Percentiles rank a stretch among this genome's conserved stretches.
Conservation (phyloP, 23 tunicate species). For the Botrylloides violaceus region DNA sequence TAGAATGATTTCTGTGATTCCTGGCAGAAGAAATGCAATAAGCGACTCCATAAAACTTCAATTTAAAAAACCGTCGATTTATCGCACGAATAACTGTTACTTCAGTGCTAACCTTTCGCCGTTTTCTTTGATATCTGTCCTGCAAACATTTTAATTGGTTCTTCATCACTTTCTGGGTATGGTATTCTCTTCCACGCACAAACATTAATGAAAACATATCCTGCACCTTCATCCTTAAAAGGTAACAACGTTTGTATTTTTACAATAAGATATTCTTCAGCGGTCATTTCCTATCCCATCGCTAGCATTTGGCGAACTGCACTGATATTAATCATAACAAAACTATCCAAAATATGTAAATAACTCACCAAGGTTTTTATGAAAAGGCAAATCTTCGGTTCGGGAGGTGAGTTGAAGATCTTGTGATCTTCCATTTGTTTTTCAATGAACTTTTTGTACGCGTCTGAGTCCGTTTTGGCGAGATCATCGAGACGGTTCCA, state of each 20-base stretch:
- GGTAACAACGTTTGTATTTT: background rate
- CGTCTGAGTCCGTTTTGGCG: conserved; percentile 51
- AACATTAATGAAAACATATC: conserved; percentile 32
- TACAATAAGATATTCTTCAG: too few species aligned
- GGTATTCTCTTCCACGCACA: conserved; percentile 75
- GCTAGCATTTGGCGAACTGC: background rate
- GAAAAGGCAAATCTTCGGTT: conserved; percentile 52
- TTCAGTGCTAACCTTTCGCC: background rate
- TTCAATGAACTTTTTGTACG: conserved; percentile 73
- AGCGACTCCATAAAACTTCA: too few species aligned
- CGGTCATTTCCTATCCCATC: too few species aligned
- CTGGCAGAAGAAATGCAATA: background rate
- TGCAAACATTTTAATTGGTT: conserved; percentile 50
- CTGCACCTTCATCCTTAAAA: background rate
- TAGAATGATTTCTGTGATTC: conserved; percentile 6
- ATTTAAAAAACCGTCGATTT: too few species aligned
- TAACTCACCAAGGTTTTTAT: conserved; percentile 15
- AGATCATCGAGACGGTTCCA: conserved; percentile 80
- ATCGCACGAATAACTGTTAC: too few species aligned
- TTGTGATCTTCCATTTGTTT: conserved; percentile 80
- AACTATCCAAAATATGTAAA: background rate
- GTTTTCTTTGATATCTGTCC: conserved; percentile 22
- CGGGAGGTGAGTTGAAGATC: conserved; percentile 44
- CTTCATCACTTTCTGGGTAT: conserved; percentile 40
- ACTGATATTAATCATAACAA: background rate